Evolutionary conservation across 2,797 vertebrate genomes (phyloP), one percentile per base, ranked within the genome.

Genomic region (Pseudochaenichthys georgianus): DNA sequence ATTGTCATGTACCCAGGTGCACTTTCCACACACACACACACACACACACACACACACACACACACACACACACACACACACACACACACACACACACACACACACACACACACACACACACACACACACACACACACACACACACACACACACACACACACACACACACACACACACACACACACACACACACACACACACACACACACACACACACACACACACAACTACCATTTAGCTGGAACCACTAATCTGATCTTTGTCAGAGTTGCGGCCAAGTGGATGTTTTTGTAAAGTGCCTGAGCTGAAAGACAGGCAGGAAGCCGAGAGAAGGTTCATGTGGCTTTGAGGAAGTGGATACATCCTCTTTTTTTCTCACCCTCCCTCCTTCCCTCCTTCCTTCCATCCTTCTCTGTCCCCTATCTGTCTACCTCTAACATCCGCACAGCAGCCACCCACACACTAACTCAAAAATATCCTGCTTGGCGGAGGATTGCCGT

Each of bases 391-490:
- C 75, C 48, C 63, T 73, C 67, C 68, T 70, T 75, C 74, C n/a
- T 11, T 59, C 55, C 38, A 5, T 60, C 58, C 34, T 9, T 60
- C 46, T 52, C 45, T 66, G 54, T 55, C 54, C 72, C 51, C 42
- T 70, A 43, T 82, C 85, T 78, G 64, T 80, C 83, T 86, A 69
- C 61, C 46, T 71, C 63, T n/a, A 73, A 90, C 88, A 84, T 88
- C 90, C 69, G 72, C 79, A 75, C 76, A 77, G 65, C 78, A 81
- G 59, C 80, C 87, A 62, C 89, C 88, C 88, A 84, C 91, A 82
- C 81, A 19, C 50, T 41, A 64, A 68, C 80, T 87, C 72, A 43
- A 79, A 90, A 92, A 92, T 88, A 92, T 86, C 90, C 82, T 78
- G 64, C 80, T 77, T 2, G 15, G 77, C 19, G 42, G 78, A 1